Conservation (phyloP, 2,113 vertebrate species). For the Cariama cristata region DNA sequence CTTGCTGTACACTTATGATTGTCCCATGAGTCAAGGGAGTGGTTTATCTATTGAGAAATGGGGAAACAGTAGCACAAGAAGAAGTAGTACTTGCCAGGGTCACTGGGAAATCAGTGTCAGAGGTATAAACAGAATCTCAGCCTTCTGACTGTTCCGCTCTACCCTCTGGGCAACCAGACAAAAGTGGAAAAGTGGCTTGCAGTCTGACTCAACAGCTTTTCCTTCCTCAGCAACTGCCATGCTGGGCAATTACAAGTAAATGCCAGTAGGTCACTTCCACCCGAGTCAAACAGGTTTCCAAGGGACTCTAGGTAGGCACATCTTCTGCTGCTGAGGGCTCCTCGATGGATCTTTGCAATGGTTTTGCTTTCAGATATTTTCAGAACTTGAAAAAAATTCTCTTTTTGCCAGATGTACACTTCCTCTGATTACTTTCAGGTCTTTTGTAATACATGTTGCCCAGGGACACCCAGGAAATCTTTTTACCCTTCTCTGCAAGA, state of each 20-base stretch:
- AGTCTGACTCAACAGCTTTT: constrained; percentile 52
- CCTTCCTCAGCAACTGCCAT: constrained; percentile 31
- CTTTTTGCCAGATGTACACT: neutral
- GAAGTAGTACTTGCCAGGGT: neutral
- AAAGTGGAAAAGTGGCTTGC: constrained; percentile 36
- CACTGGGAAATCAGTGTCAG: neutral
- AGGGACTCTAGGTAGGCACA: neutral
- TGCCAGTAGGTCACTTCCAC: constrained; percentile 24
- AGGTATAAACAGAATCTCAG: neutral
- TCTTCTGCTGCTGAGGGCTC: neutral
- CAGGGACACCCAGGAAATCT: neutral
- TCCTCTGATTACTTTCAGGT: neutral
- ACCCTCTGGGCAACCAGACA: constrained; percentile 29
- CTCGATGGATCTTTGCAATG: neutral
- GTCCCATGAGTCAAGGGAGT: neutral
- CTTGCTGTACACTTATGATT: neutral
- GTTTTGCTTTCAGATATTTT: neutral
- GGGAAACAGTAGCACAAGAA: constrained; percentile 22
- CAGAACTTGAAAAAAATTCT: neutral
- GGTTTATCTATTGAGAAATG: neutral
- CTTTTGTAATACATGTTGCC: neutral
- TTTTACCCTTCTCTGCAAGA: neutral
- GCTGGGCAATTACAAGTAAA: constrained; percentile 26
- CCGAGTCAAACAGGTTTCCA: constrained; percentile 13
- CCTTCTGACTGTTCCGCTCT: constrained; percentile 30